Evolutionary conservation across 2,113 vertebrate genomes (phyloP).

Genomic region (Anolis carolinensis): DNA sequence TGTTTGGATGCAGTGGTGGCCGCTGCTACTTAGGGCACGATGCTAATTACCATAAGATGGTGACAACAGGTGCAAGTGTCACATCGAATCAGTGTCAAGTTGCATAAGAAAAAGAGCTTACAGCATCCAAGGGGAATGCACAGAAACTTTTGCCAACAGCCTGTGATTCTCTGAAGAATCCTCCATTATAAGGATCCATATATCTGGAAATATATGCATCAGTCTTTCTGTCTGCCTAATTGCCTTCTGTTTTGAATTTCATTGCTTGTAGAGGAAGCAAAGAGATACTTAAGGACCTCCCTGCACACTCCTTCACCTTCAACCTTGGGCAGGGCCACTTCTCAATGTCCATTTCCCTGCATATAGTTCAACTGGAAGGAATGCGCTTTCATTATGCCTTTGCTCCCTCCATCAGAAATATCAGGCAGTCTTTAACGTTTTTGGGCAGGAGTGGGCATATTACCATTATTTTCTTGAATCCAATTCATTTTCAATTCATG

Average conservation of each 20-base stretch:
- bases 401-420: background rate
- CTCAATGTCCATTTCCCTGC: background rate
- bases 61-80: slow-evolving; percentile 87
- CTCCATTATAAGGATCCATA: slow-evolving; percentile 68
- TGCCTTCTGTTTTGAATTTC: background rate
- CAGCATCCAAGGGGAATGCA: slow-evolving; percentile 74
- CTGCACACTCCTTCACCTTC: background rate
- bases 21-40: slow-evolving; percentile 81
- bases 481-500: too few species aligned
- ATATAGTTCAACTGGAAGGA: too few species aligned
- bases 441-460: background rate
- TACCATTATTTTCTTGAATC: too few species aligned
- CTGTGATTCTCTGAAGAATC: slow-evolving; percentile 74
- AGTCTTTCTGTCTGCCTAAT: background rate
- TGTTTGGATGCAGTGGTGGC: slow-evolving; percentile 79
- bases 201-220: background rate
- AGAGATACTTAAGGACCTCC: background rate
- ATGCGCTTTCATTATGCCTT: too few species aligned
- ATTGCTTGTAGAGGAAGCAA: background rate
- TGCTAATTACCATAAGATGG: slow-evolving; percentile 84
- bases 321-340: background rate
- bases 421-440: background rate
- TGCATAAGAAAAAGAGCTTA: slow-evolving; percentile 73
- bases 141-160: slow-evolving; percentile 79
- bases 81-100: slow-evolving; percentile 77